Conservation (phyloP, 2,888 invertebrate genomes). For the Zaprionus lineosus region DNA sequence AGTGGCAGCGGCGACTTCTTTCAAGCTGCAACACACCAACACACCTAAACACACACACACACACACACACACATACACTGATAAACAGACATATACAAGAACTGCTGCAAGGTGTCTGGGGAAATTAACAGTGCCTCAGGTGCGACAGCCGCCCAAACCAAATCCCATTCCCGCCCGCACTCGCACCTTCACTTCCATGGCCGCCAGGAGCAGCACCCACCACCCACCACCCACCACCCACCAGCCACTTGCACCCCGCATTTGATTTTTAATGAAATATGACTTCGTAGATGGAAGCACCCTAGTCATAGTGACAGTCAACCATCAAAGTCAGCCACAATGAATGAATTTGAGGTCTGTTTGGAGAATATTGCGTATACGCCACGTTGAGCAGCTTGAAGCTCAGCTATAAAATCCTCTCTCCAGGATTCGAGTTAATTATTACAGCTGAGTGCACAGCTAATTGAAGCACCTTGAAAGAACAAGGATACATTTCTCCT, state of each 20-base stretch:
- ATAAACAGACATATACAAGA: too few species aligned
- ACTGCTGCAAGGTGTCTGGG: conserved; percentile 63
- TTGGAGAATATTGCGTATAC: conserved; percentile 59
- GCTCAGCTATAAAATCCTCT: conserved; percentile 4
- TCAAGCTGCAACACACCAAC: conserved; percentile 25
- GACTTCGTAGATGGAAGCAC: conserved; percentile 35
- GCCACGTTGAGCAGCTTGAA: conserved; percentile 57
- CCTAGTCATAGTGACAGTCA: conserved; percentile 1
- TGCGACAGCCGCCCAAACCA: conserved; percentile 32
- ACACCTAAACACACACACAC: neutral
- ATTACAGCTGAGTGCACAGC: conserved; percentile 57
- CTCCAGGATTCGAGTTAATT: conserved; percentile 57
- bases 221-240: neutral
- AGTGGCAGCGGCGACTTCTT: conserved; percentile 9
- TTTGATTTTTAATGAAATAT: conserved; percentile 66
- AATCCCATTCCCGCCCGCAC: neutral
- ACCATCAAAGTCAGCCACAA: conserved; percentile 46
- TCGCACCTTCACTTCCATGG: too few species aligned
- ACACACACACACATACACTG: neutral
- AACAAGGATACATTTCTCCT: conserved; percentile 11
- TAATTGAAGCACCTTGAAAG: conserved; percentile 47
- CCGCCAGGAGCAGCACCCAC: neutral
- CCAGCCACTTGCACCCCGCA: conserved; percentile 3
- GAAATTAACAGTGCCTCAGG: conserved; percentile 71
- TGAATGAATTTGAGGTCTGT: neutral